Evolutionary conservation across 2,888 invertebrate genomes (phyloP).

Genomic region (Drosophila falleni): DNA sequence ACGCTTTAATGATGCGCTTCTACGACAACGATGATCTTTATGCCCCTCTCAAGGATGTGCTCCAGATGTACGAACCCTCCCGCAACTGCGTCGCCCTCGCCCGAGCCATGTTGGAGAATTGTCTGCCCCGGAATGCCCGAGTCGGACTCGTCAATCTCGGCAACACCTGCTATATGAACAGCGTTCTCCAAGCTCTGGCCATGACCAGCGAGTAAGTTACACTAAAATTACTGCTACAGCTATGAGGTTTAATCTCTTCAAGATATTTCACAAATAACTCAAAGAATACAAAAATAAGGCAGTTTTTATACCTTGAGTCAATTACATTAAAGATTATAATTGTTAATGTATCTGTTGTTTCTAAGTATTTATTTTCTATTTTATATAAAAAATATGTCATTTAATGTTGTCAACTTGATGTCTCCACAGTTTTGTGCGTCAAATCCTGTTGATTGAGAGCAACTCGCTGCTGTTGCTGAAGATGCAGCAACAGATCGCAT

Average conservation of each 20-base stretch:
- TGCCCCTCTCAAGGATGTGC: conserved; percentile 84
- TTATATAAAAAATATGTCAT: no score
- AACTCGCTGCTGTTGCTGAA: conserved; percentile 88
- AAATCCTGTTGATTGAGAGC: conserved; percentile 87
- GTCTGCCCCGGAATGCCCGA: conserved; percentile 78
- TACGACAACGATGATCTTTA: conserved; percentile 86
- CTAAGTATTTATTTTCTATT: no score
- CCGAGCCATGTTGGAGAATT: conserved; percentile 72
- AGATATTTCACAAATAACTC: no score
- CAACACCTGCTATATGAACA: conserved; percentile 96
- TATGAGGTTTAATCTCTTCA: no score
- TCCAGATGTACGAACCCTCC: conserved; percentile 86
- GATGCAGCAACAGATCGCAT: conserved; percentile 91
- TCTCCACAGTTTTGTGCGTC: conserved; percentile 88
- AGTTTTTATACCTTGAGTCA: no score
- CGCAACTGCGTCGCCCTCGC: conserved; percentile 83
- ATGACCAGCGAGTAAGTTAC: conserved; percentile 92
- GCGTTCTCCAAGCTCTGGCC: conserved; percentile 92
- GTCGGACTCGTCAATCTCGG: conserved; percentile 93
- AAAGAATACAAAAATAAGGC: no score
- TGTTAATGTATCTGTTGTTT: no score
- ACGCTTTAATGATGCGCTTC: conserved; percentile 87
- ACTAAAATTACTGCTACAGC: no score
- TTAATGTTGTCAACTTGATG: not conserved
- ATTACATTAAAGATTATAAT: no score